phyloP scores from a whole-genome alignment of 2,888 invertebrate species.

The Schizaphis graminum region DNA sequence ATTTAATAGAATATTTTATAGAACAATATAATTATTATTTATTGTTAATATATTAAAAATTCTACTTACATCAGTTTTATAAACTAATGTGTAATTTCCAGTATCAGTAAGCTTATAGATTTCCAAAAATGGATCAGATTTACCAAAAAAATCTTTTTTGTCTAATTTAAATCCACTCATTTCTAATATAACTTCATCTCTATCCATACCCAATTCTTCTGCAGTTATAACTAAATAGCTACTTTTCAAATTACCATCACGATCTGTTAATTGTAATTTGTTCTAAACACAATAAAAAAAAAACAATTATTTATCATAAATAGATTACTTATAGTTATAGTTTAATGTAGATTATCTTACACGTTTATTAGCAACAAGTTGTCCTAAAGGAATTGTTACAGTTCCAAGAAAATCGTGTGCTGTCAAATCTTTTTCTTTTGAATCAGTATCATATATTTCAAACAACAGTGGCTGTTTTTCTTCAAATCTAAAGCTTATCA shows the following conservation, averaged over 20 bases:
- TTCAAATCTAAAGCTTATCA: conserved; percentile 75
- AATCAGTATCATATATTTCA: conserved; percentile 72
- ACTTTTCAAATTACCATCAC: conserved; percentile 64
- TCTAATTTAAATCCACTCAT: conserved; percentile 70
- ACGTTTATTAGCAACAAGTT: conserved; percentile 69
- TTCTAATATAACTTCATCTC: conserved; percentile 70
- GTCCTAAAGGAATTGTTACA: conserved; percentile 74
- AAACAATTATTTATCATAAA: neutral
- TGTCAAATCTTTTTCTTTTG: conserved; percentile 69
- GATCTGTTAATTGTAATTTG: conserved; percentile 68
- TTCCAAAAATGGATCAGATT: conserved; percentile 71
- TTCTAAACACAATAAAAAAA: conserved; percentile 66
- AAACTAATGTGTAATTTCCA: conserved; percentile 72
- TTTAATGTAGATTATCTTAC: conserved; percentile 64
- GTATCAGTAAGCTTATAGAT: conserved; percentile 72
- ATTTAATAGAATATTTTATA: neutral
- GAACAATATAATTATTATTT: neutral
- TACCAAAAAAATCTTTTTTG: conserved; percentile 71
- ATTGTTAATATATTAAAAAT: neutral
- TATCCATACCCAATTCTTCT: conserved; percentile 71
- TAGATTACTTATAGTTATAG: neutral
- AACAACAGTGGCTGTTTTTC: conserved; percentile 74
- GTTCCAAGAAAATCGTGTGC: conserved; percentile 74
- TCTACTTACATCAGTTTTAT: conserved; percentile 73
- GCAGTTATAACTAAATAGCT: conserved; percentile 69